phyloP scores from a whole-genome alignment of 2,113 vertebrate species.

The Paradisaea rubra region DNA sequence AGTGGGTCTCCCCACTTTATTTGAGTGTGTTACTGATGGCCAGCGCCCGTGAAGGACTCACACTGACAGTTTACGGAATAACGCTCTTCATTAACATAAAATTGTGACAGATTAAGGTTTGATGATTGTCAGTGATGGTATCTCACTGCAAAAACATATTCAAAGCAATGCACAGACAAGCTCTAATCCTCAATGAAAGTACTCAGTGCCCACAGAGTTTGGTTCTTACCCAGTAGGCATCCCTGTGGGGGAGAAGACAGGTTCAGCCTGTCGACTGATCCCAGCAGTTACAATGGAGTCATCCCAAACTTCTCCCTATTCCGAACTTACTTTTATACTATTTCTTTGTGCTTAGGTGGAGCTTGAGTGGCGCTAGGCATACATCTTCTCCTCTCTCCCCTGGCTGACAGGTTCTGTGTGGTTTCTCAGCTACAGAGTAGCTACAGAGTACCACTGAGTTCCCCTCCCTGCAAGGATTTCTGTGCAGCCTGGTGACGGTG shows the following conservation, averaged over 20 bases:
- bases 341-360: background rate
- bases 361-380: background rate
- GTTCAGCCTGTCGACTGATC: background rate
- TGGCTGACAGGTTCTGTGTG: background rate
- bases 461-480: background rate
- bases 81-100: background rate
- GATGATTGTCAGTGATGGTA: background rate
- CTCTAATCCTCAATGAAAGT: background rate
- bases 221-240: background rate
- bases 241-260: background rate
- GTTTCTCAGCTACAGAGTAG: background rate
- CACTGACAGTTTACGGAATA: background rate
- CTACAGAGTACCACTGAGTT: background rate
- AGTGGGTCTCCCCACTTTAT: background rate
- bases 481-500: fast-evolving
- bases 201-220: background rate
- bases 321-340: background rate
- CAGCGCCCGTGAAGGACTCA: fast-evolving
- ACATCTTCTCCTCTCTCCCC: background rate
- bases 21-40: background rate
- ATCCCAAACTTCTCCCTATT: background rate
- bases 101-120: background rate
- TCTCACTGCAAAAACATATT: background rate
- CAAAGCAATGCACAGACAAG: background rate
- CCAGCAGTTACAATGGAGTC: background rate